Conservation (phyloP, 2,113 vertebrate genomes). For the Pampusana beccarii region DNA sequence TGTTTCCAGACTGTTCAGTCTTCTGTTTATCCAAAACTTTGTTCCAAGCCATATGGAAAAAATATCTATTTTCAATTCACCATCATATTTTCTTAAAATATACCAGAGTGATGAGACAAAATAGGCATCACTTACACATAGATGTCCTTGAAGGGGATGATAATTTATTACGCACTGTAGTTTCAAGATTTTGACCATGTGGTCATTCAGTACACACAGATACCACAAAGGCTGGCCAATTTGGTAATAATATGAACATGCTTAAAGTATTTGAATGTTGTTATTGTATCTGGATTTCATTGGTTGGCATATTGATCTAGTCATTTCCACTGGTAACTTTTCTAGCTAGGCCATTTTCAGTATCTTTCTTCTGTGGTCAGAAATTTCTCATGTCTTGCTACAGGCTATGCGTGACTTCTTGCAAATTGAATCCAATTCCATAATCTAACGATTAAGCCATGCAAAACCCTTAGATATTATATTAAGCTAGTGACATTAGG, state of each 20-base stretch:
- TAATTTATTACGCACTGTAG: not conserved
- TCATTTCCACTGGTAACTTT: not conserved
- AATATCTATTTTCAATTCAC: constrained; percentile 59
- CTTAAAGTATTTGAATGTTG: not conserved
- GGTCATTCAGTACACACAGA: not conserved
- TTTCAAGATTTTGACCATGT: constrained; percentile 3
- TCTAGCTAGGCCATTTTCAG: not conserved
- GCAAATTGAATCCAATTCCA: not conserved
- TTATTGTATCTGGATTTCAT: not conserved
- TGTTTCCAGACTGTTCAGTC: constrained; percentile 53
- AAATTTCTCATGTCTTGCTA: not conserved
- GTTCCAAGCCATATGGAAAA: constrained; percentile 57
- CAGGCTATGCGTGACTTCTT: not conserved
- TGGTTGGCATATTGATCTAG: not conserved
- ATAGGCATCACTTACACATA: not conserved
- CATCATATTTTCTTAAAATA: constrained; percentile 58
- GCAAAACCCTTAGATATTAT: not conserved
- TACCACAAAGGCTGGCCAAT: not conserved
- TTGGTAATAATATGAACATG: not conserved
- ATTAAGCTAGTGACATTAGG: not conserved
- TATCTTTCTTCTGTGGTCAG: not conserved
- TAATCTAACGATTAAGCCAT: not conserved
- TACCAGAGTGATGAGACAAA: constrained; percentile 11
- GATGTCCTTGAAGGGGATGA: not conserved
- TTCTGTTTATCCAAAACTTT: constrained; percentile 57